Evolutionary conservation across 1,140 invertebrate genomes (phyloP).

Genomic region (Macrotrachela quadricornifera): DNA sequence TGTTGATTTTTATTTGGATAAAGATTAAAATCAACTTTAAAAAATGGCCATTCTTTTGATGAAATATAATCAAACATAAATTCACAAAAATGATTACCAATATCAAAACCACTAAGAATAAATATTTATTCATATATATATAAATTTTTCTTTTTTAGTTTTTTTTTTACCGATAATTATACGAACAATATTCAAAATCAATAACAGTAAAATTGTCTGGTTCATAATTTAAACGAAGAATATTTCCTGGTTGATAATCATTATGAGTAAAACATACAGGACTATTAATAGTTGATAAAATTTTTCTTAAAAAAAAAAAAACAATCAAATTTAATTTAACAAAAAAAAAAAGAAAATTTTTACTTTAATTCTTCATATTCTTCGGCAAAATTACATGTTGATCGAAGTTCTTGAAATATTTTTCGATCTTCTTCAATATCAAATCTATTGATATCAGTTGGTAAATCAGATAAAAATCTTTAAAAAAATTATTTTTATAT

Average conservation of each 20-base stretch:
- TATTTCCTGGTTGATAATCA: conserved; percentile 76
- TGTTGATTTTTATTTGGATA: conserved; percentile 57
- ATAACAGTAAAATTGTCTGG: conserved; percentile 40
- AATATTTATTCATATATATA: not conserved
- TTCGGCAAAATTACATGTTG: not conserved
- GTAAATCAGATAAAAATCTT: too few species aligned
- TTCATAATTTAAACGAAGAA: conserved; percentile 15
- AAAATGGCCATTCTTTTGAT: conserved; percentile 51
- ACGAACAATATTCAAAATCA: conserved; percentile 80
- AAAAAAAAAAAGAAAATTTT: too few species aligned
- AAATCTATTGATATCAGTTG: too few species aligned
- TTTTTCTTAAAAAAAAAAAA: conserved; percentile 22
- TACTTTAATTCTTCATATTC: conserved; percentile 1
- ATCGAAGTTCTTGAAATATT: not conserved
- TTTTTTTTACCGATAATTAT: conserved; percentile 45
- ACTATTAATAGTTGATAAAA: conserved; percentile 35
- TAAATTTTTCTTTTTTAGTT: not conserved
- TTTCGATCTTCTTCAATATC: too few species aligned
- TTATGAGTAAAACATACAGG: conserved; percentile 91
- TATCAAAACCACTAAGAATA: conserved; percentile 53
- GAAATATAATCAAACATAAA: conserved; percentile 75
- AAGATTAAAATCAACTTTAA: conserved; percentile 39
- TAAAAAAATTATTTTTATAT: too few species aligned
- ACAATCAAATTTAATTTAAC: not conserved
- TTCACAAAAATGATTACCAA: conserved; percentile 86